Conservation (phyloP, 2,113 vertebrate species). For the Seriola aureovittata region DNA sequence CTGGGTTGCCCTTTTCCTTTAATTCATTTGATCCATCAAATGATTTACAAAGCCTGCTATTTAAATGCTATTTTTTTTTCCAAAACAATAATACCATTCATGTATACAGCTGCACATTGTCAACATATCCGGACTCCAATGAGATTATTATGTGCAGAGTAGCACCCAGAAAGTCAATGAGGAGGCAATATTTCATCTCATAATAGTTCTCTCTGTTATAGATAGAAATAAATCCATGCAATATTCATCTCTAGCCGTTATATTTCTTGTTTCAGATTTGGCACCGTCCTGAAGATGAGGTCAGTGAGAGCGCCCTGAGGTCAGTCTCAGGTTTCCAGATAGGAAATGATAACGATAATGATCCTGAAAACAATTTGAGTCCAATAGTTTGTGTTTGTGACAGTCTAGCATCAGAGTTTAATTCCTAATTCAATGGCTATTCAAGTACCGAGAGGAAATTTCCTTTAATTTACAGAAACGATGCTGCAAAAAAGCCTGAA, state of each 20-base stretch:
- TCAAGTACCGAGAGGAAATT: conserved; percentile 71
- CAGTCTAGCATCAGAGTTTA: conserved; percentile 38
- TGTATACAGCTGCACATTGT: conserved; percentile 79
- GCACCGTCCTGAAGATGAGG: conserved; percentile 76
- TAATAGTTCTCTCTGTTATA: conserved; percentile 75
- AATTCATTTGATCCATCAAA: conserved; percentile 77
- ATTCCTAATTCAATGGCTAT: conserved; percentile 63
- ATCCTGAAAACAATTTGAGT: conserved; percentile 59
- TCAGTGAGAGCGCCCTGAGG: conserved; percentile 63
- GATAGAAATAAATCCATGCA: conserved; percentile 82
- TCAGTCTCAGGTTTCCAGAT: conserved; percentile 61
- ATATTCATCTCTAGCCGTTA: conserved; percentile 72
- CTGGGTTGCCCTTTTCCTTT: conserved; percentile 78
- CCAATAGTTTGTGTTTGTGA: conserved; percentile 47
- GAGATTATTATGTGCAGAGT: conserved; percentile 74
- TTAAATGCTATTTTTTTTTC: conserved; percentile 69
- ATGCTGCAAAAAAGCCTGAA: conserved; percentile 74
- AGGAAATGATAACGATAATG: conserved; percentile 48
- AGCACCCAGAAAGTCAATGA: conserved; percentile 78
- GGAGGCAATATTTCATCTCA: conserved; percentile 77
- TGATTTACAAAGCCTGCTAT: conserved; percentile 81
- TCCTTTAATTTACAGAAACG: conserved; percentile 53
- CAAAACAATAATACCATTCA: conserved; percentile 73
- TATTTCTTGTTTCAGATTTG: conserved; percentile 74
- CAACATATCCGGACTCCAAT: conserved; percentile 71